Base-by-base conservation (phyloP, 2,113 vertebrate species). In the Sturnus vulgaris region DNA sequence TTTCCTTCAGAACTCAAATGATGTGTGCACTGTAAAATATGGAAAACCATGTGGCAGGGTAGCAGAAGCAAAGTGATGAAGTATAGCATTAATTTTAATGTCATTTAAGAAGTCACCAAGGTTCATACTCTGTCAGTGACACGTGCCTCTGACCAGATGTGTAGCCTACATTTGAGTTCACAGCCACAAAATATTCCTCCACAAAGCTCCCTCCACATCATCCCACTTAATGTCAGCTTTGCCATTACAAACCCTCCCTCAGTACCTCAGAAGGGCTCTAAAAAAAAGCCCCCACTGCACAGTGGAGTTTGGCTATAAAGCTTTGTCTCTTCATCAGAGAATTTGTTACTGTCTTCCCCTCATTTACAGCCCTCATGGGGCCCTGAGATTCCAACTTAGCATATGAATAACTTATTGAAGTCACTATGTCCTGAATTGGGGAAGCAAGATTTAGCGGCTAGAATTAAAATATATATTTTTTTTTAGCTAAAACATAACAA, bases 1-100 rank as follows among this genome's bases (percentile, higher is more conserved):
- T 96, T 95, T 97, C 71, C 91, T 85, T 97, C 96, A 97, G 61
- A 95, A 64, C 86, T 96, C 80, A 96, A 96, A 97, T 89, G 94
- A 96, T 93, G 96, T 95, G 88, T 96, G 90, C 86, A 66, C 73
- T 87, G 75, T 96, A 83, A 97, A 97, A 95, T 95, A 96, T 94
- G 92, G 95, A 95, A 97, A 96, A 93, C 87, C 82, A 81, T 63
- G 82, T 91, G 89, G 82, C 63, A 69, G 60, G n/a, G 82, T 78
- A 94, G 86, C 50, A 94, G 88, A 89, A 96, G 94, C 92, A 96
- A 92, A 97, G 79, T 86, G 90, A 96, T 88, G 85, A 95, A 92
- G 87, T 68, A 91, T 4, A 89, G 59, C 93, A 96, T 93, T 87
- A 89, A 97, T 93, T 92, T 97, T 96, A 95, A 95, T 93, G 82